Evolutionary conservation across 1,140 invertebrate species (phyloP), one percentile per base, ranked within the genome.

Genomic region (Mycetomoellerius zeteki): DNA sequence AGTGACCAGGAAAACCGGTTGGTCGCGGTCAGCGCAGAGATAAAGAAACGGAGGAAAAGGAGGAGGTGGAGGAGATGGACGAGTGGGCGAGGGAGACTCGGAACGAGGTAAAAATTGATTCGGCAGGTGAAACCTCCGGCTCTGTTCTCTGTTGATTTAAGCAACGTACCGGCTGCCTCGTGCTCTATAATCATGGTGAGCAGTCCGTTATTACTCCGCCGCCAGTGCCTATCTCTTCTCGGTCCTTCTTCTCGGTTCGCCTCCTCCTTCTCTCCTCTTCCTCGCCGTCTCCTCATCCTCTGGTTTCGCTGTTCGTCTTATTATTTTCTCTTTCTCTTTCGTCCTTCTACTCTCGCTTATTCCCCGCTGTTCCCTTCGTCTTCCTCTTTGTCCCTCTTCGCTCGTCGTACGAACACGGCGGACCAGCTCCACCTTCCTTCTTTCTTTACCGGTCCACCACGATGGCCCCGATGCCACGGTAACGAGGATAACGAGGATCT

Each of bases 81-180:
- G 87, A 71, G 80, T 47, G 73, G 47, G 77, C 47, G 50, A 76
- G 86, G 54, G 72, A 75, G 77, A 82, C 84, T 86, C 89, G 87
- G 85, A 91, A 91, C 85, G 90, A 91, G 90, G 90, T 91, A 91
- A 90, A 91, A 91, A 91, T 91, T 90, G 91, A 92, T 92, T 92
- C 91, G 90, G 91, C 91, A 92, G 91, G 91, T 92, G 91, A 92
- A 92, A 92, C 89, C 91, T 91, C 88, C 88, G 88, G 91, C 88
- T 92, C 90, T 90, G 90, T 90, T 92, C 91, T 92, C 91, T 92
- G 91, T 92, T 92, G 91, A 92, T 92, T 92, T 91, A 92, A 92
- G 91, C 91, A 92, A 91, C 91, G 90, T 92, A 92, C 91, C 90
- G 88, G 89, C 90, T 86, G 88, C 88, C 86, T 86, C 86, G 91